Percentiles rank a stretch among this genome's conserved stretches.
Conservation (phyloP, 2,888 invertebrate genomes). For the Aromia moschata region DNA sequence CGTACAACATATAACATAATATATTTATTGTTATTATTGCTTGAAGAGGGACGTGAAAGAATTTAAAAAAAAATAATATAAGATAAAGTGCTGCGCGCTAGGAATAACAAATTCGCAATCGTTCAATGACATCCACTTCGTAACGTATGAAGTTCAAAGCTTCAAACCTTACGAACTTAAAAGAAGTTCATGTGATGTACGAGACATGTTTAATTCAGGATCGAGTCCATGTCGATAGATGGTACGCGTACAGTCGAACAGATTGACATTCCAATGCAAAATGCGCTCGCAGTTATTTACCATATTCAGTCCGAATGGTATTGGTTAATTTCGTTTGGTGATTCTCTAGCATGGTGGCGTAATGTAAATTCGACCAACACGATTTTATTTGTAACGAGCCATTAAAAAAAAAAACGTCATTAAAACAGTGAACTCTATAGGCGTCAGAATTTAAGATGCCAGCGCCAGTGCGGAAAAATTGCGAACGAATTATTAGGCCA, state of each 20-base stretch:
- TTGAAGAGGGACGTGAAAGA: slow-evolving; percentile 52
- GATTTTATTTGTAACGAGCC: too few relatives aligned
- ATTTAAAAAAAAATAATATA: slow-evolving; percentile 52
- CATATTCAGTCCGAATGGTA: slow-evolving; percentile 19
- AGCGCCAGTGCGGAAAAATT: too few relatives aligned
- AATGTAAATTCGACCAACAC: too few relatives aligned
- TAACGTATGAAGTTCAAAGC: slow-evolving; percentile 55
- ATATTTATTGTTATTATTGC: slow-evolving; percentile 55
- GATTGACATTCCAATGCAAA: slow-evolving; percentile 47
- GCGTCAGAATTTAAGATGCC: too few relatives aligned
- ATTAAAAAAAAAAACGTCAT: too few relatives aligned
- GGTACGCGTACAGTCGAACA: slow-evolving; percentile 45
- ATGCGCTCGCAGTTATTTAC: slow-evolving; percentile 33
- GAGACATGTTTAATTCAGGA: slow-evolving; percentile 56
- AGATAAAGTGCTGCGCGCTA: slow-evolving; percentile 50
- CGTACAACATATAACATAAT: slow-evolving; percentile 49
- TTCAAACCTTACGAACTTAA: slow-evolving; percentile 53
- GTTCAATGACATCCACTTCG: slow-evolving; percentile 57
- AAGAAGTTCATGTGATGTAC: slow-evolving; percentile 55
- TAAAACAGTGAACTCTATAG: too few relatives aligned
- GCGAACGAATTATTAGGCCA: too few relatives aligned
- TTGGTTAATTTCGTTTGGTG: slow-evolving; percentile 18
- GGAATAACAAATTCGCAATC: slow-evolving; percentile 58
- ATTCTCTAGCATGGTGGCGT: too few relatives aligned
- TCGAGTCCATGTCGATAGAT: slow-evolving; percentile 45